Evolutionary conservation across 2,113 vertebrate genomes (phyloP).

Genomic region (Cichladusa arquata): DNA sequence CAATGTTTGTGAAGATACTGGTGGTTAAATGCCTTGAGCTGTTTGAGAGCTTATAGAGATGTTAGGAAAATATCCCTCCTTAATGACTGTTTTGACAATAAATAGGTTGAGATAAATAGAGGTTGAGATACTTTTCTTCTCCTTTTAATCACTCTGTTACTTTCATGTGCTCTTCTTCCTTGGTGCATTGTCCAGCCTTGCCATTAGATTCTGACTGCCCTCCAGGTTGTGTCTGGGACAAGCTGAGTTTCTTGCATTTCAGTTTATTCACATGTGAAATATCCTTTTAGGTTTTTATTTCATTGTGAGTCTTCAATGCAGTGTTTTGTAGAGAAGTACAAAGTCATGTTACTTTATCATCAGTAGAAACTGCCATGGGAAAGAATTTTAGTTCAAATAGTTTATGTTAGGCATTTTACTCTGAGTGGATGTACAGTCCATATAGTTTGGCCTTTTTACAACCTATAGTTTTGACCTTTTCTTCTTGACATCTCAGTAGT

Average conservation of each 20-base stretch:
- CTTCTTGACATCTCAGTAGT: background rate
- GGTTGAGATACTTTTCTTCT: background rate
- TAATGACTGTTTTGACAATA: background rate
- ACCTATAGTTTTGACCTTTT: background rate
- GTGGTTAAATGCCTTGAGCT: background rate
- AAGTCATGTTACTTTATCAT: background rate
- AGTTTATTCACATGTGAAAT: background rate
- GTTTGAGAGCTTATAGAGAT: background rate
- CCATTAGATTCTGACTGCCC: background rate
- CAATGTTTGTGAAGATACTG: background rate
- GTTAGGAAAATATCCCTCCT: background rate
- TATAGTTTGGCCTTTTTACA: background rate
- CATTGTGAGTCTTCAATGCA: background rate
- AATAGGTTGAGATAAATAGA: background rate
- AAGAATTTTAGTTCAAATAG: background rate
- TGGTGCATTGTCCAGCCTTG: background rate
- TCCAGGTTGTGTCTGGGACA: background rate
- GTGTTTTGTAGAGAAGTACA: background rate
- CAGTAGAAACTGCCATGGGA: background rate
- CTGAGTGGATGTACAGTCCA: background rate
- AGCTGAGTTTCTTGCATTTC: background rate
- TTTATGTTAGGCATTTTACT: background rate
- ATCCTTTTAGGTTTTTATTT: background rate
- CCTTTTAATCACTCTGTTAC: background rate
- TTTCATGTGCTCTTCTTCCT: background rate